Percentiles rank a stretch among this genome's conserved stretches.
Evolutionary conservation across 2,797 vertebrate genomes (phyloP).

Genomic region (Darevskia nairensis): DNA sequence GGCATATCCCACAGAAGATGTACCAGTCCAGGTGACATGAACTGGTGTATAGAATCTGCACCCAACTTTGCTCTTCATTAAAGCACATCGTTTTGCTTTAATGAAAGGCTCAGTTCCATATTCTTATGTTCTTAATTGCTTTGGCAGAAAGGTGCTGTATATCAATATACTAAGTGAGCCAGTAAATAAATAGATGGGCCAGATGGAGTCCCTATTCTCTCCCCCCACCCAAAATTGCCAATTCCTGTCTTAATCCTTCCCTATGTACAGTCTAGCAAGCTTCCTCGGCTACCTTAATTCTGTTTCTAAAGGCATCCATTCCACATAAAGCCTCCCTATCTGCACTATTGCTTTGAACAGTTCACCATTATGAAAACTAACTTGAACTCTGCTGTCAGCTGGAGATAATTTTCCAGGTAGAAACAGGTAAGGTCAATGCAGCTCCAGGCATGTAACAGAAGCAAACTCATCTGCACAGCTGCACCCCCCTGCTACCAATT

Average conservation of each 20-base stretch:
- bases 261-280: neutral
- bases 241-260: too few relatives aligned
- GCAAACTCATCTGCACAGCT: conserved; percentile 8
- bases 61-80: too few relatives aligned
- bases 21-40: too few relatives aligned
- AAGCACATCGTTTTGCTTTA: too few relatives aligned
- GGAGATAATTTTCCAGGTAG: conserved; percentile 3
- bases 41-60: too few relatives aligned
- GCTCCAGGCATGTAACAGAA: neutral
- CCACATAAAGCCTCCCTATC: too few relatives aligned
- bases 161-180: neutral
- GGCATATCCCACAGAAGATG: too few relatives aligned
- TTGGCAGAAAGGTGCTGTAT: neutral
- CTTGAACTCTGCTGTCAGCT: conserved; percentile 19
- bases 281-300: neutral
- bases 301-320: too few relatives aligned
- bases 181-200: neutral
- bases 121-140: neutral
- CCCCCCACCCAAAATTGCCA: neutral
- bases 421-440: neutral
- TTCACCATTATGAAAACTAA: conserved; percentile 3
- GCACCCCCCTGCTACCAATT: neutral
- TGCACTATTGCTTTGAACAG: neutral
- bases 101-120: too few relatives aligned
- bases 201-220: too few relatives aligned